These are phyloP conservation scores for Gymnodraco acuticeps DNA, from an alignment of 2,797 vertebrate genomes.

Conservation along the genomic window DNA sequence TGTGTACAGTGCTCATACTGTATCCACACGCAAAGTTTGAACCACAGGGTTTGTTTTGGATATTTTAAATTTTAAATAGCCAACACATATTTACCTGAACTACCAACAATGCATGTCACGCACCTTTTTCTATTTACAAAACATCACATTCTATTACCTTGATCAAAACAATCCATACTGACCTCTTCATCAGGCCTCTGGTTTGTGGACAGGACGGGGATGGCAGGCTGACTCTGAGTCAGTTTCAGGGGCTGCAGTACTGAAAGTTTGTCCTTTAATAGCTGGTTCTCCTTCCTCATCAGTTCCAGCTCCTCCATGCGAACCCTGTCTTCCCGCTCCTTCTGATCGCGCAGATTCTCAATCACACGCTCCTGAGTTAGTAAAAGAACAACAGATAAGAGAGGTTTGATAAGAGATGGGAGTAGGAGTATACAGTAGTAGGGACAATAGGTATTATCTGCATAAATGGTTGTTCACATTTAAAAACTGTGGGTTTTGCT, in stretches of 20 bases:
- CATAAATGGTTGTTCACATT: slow-evolving; percentile 21
- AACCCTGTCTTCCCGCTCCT: slow-evolving; percentile 91
- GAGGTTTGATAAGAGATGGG: not conserved
- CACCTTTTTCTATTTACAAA: slow-evolving; percentile 1
- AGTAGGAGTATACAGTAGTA: not conserved
- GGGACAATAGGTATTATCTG: slow-evolving; percentile 4
- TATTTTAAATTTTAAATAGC: slow-evolving; percentile 15
- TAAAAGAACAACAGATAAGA: not conserved
- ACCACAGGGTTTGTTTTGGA: slow-evolving; percentile 5
- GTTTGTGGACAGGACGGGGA: slow-evolving; percentile 46
- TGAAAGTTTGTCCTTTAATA: slow-evolving; percentile 92
- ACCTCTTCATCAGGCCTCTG: slow-evolving; percentile 90
- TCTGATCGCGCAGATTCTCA: slow-evolving; percentile 94
- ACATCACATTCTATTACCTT: not conserved
- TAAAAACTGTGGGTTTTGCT: slow-evolving; percentile 5
- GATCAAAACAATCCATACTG: slow-evolving; percentile 64
- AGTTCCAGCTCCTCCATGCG: slow-evolving; percentile 92
- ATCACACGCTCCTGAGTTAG: slow-evolving; percentile 93
- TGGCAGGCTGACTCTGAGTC: slow-evolving; percentile 56
- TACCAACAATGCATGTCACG: not conserved
- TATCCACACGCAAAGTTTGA: slow-evolving; percentile 38
- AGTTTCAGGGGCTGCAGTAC: slow-evolving; percentile 87
- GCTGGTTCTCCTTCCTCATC: slow-evolving; percentile 95
- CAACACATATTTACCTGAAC: not conserved
- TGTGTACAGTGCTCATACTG: not conserved